Evolutionary conservation across 2,888 invertebrate genomes (phyloP), one percentile per base, ranked within the genome.

Genomic region (Artemia sp.): DNA sequence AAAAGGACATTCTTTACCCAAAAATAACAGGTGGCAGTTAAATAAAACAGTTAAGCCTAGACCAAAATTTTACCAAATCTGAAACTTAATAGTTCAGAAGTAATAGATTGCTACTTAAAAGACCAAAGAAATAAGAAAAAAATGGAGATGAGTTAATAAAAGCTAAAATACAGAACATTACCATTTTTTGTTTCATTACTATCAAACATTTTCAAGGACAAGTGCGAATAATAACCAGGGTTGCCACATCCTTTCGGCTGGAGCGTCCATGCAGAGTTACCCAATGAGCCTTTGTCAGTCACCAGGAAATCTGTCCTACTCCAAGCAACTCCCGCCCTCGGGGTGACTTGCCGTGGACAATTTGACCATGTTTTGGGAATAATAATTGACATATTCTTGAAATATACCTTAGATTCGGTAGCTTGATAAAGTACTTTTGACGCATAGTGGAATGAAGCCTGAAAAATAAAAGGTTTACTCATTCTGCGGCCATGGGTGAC

Each of bases 291-390:
- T 58, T n/a, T 19, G 8, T 58, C 19, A 58, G 58, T 58, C 6
- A 79, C 74, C 51, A 81, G 75, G 67, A 85, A 78, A 74, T 85
- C 84, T 10, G 83, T 79, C 51, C 77, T 74, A 68, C 74, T 70
- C n/a, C 73, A 72, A 38, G 74, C 74, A 73, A 82, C 82, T n/a
- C 83, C 82, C 71, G 79, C 79, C 51, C 81, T 80, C 70, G 80
- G 78, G 64, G 66, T 67, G 78, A 75, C 14, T 80, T 78, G 51
- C 70, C 72, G 73, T 66, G 76, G 74, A 72, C 71, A 72, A 73
- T 82, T 80, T 14, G 81, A 80, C 85, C 85, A 86, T 52, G 81
- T 79, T 67, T 80, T 76, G 8, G 85, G 86, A 71, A 86, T 79
- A 71, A 84, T 77, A 67, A 86, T 81, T 70, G 81, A 82, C 72